These are phyloP conservation scores for Diarsia dahlii DNA, from an alignment of 2,888 invertebrate genomes.

Conservation along the genomic window DNA sequence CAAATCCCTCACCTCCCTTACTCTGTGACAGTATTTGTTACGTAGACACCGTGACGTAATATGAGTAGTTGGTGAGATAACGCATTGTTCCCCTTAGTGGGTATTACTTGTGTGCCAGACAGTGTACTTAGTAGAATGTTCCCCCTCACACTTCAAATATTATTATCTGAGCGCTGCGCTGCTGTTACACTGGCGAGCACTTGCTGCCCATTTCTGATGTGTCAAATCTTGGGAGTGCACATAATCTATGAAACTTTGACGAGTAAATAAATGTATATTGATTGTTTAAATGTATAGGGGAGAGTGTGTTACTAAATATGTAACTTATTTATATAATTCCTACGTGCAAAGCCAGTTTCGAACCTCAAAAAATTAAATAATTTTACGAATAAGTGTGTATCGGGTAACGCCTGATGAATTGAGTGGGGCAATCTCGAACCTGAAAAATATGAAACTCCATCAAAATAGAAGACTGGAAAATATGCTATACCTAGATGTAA, in stretches of 20 bases:
- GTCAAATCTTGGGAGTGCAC: constrained; percentile 2
- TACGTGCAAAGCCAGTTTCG: no score
- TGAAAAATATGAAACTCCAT: no score
- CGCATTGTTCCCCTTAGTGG: constrained; percentile 74
- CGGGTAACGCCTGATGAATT: no score
- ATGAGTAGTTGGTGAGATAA: constrained; percentile 67
- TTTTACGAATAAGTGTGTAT: no score
- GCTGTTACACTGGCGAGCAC: constrained; percentile 31
- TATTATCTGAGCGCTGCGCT: constrained; percentile 63
- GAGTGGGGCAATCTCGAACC: no score
- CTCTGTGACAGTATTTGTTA: constrained; percentile 64
- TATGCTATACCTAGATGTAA: no score
- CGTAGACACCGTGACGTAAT: constrained; percentile 65
- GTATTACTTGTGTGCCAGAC: constrained; percentile 79
- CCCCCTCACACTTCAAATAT: constrained; percentile 78
- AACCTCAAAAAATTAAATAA: no score
- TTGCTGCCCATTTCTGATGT: constrained; percentile 36
- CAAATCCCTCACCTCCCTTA: constrained; percentile 52
- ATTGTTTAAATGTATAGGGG: not conserved
- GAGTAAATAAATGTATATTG: not conserved
- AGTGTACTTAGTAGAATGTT: constrained; percentile 64
- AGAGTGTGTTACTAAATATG: no score
- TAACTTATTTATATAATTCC: no score
- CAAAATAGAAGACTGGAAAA: no score
- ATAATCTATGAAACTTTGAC: not conserved